A percentile compares a stretch with the other conserved stretches of the same genome.
Evolutionary conservation across 1,140 invertebrate species (phyloP).

Genomic region (Frieseomelitta varia): DNA sequence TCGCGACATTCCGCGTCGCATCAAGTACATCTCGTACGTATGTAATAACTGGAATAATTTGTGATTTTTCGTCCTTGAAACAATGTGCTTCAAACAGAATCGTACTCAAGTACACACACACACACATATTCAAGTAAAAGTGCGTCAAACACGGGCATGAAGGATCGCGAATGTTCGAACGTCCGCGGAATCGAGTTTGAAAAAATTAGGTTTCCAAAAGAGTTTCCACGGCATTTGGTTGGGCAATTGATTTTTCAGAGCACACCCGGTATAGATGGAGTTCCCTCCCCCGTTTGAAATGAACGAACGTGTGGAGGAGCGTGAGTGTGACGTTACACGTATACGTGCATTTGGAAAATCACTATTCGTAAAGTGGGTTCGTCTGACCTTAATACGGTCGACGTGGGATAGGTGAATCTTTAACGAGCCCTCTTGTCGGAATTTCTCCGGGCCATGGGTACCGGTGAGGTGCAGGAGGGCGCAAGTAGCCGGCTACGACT

Average conservation of each 20-base stretch:
- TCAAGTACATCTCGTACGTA: no score
- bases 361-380: slow-evolving; percentile 66
- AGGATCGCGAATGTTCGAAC: no score
- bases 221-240: not conserved
- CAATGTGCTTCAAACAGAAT: no score
- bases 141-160: no score
- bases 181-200: no score
- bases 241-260: not conserved
- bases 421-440: slow-evolving; percentile 66
- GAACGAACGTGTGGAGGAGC: not conserved
- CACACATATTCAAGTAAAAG: no score
- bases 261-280: not conserved
- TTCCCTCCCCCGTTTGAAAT: slow-evolving; percentile 18
- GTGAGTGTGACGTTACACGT: slow-evolving; percentile 28
- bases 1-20: no score
- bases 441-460: slow-evolving; percentile 51
- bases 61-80: no score
- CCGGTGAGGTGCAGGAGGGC: slow-evolving; percentile 10
- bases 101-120: no score
- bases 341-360: slow-evolving; percentile 58
- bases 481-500: slow-evolving; percentile 51
- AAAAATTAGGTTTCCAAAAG: not conserved
- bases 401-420: slow-evolving; percentile 66
- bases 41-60: no score
- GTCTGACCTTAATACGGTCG: slow-evolving; percentile 62